Conservation (phyloP, 2,888 invertebrate genomes). For the Leucophenga maculata region DNA sequence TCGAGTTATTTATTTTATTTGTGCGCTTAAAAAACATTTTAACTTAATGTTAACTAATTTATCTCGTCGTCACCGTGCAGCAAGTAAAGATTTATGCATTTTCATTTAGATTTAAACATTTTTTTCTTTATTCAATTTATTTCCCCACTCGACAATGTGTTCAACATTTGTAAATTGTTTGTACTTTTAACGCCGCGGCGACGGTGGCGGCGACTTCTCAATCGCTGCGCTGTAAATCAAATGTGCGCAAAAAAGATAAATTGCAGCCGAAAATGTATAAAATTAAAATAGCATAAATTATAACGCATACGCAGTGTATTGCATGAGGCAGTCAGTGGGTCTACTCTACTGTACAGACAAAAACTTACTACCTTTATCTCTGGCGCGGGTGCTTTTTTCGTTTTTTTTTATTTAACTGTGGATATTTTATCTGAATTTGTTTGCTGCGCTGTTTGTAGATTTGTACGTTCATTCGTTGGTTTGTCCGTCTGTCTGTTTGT, state of each 20-base stretch:
- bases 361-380: conserved; percentile 2
- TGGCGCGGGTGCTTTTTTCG: conserved; percentile 2
- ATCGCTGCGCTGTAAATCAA: conserved; percentile 12
- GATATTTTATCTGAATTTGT: too few relatives aligned
- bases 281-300: conserved; percentile 56
- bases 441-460: too few relatives aligned
- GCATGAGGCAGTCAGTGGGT: neutral
- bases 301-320: conserved; percentile 25
- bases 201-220: neutral
- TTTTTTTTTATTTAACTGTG: too few relatives aligned
- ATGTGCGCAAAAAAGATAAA: conserved; percentile 52
- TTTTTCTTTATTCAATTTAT: neutral
- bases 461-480: neutral
- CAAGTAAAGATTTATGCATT: neutral
- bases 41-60: conserved; percentile 58
- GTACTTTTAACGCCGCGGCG: conserved; percentile 45
- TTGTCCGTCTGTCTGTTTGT: conserved; percentile 11
- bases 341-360: neutral
- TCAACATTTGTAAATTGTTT: conserved; percentile 61
- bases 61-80: conserved; percentile 35
- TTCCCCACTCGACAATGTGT: neutral
- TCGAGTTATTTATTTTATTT: conserved; percentile 43
- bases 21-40: conserved; percentile 62
- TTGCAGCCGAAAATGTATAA: conserved; percentile 51
- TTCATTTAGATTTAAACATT: neutral